Conservation (phyloP, 2,797 vertebrate genomes). For the Typhlichthys subterraneus region DNA sequence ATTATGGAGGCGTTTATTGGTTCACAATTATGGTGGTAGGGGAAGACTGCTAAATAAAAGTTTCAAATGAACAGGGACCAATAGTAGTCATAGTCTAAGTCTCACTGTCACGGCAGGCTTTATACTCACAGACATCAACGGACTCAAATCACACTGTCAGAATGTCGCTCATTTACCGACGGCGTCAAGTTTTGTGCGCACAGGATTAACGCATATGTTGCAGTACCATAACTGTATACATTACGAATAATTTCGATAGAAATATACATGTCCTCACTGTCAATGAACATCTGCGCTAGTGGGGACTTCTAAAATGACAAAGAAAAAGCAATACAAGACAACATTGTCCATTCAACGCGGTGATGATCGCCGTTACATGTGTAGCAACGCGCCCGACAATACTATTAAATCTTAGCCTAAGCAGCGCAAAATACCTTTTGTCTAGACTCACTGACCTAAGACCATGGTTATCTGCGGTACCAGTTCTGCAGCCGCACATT, state of each 20-base stretch:
- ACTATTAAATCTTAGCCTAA: constrained; percentile 32
- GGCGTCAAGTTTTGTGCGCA: constrained; percentile 58
- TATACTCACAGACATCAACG: constrained; percentile 29
- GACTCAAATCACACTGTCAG: constrained; percentile 32
- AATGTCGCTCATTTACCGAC: constrained; percentile 32
- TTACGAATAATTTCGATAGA: constrained; percentile 10
- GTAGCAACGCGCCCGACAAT: neutral
- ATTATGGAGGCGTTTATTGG: neutral
- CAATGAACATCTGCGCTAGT: constrained; percentile 6
- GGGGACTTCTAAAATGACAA: constrained; percentile 29
- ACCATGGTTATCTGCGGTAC: constrained; percentile 75
- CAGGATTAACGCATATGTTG: constrained; percentile 51
- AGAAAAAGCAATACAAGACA: constrained; percentile 17
- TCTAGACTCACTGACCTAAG: constrained; percentile 81
- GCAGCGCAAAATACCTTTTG: constrained; percentile 74
- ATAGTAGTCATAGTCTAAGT: constrained; percentile 23
- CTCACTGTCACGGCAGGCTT: neutral
- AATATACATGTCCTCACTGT: constrained; percentile 23
- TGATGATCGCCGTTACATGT: neutral
- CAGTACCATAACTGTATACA: constrained; percentile 4
- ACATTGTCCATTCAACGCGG: neutral
- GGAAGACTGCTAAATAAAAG: constrained; percentile 25
- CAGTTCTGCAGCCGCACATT: constrained; percentile 69
- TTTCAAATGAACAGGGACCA: constrained; percentile 13
- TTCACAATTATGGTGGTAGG: neutral